Evolutionary conservation across 2,113 vertebrate species (phyloP), one percentile per base, ranked within the genome.

Genomic region (Microcebus griseorufus): DNA sequence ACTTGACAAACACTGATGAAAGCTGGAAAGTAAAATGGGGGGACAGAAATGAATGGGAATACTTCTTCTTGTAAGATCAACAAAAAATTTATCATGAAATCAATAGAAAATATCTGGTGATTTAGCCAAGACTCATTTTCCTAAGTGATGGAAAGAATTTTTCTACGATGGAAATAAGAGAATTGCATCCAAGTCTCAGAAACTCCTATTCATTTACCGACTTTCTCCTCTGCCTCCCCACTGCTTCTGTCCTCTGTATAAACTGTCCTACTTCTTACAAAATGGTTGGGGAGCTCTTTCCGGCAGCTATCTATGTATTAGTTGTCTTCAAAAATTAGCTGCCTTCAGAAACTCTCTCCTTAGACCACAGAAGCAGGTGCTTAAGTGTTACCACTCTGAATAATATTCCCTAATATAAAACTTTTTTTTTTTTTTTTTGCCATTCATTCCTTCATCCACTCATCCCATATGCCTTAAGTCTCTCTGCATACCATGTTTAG

Each of bases 261-360:
- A 97, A 93, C 37, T 91, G 67, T 94, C 70, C 64, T 96, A 75
- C 13, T 96, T 97, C 72, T 10, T 93, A 96, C 32, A 37, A 53
- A 95, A 90, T 58, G n/a, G 45, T 51, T 88, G 80, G 22, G 53
- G 93, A 92, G 64, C 48, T 94, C 45, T 91, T 97, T 76, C 93
- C 64, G 97, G 55, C 53, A 81, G 37, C 22, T 97, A 32, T 23
- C 75, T 93, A 6, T 85, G 34, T 93, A 6, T 85, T n/a, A 90
- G 85, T 45, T 53, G 18, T 83, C 29, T 88, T n/a, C n/a, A n/a
- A n/a, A n/a, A n/a, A n/a, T n/a, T n/a, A n/a, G n/a, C n/a, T n/a
- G n/a, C n/a, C n/a, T n/a, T 95, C 76, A 97, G n/a, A 39, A 81
- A 84, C 69, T 87, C 42, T 92, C 42, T 67, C 37, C 75, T 69